These are phyloP conservation scores for Heliconius aoede DNA, from an alignment of 2,888 invertebrate genomes.

Conservation along the genomic window DNA sequence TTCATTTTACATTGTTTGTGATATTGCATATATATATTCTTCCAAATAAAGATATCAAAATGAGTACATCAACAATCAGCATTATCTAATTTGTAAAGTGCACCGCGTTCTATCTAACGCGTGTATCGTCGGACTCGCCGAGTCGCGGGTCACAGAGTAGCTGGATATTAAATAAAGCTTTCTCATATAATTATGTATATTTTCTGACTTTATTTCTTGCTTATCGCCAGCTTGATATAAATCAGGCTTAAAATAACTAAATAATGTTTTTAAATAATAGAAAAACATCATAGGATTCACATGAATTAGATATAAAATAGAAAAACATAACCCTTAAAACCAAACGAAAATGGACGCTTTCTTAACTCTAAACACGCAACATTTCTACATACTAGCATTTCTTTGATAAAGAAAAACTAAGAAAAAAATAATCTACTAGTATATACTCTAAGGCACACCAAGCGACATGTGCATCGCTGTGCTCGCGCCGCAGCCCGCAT, in stretches of 20 bases:
- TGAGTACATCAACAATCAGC: conserved; percentile 33
- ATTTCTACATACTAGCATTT: background rate
- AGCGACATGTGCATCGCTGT: conserved; percentile 51
- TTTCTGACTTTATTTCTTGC: no score
- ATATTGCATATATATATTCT: no score
- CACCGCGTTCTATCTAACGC: conserved; percentile 52
- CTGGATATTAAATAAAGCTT: conserved; percentile 14
- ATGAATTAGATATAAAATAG: no score
- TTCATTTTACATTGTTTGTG: no score
- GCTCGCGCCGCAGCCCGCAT: conserved; percentile 46
- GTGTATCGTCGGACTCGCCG: conserved; percentile 55
- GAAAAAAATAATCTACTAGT: conserved; percentile 13
- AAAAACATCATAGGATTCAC: no score
- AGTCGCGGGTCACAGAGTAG: conserved; percentile 48
- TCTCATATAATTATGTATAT: no score
- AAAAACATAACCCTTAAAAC: no score
- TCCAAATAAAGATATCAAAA: conserved; percentile 34
- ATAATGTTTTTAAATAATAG: no score
- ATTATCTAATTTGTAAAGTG: conserved; percentile 42
- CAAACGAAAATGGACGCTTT: no score
- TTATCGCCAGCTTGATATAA: background rate
- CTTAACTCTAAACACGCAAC: background rate
- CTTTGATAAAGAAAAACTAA: background rate
- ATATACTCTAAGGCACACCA: conserved; percentile 36
- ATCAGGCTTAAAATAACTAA: background rate